These are phyloP conservation scores for Elmis aenea DNA, from an alignment of 2,888 invertebrate species.

Conservation along the genomic window DNA sequence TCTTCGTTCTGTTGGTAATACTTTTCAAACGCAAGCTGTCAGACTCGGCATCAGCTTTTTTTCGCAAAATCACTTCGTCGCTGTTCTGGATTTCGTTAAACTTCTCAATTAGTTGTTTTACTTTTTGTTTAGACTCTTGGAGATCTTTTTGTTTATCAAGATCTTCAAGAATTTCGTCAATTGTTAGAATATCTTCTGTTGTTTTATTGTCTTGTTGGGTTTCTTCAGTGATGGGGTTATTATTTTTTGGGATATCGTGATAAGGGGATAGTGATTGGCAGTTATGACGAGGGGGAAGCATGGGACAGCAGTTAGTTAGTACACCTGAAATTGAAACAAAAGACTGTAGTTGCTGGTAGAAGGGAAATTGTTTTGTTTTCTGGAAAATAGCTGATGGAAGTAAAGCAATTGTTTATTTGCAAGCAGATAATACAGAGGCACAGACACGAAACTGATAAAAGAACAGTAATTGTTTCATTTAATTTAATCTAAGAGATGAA, in stretches of 20 bases:
- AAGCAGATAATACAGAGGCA: too few relatives aligned
- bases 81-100: slow-evolving; percentile 32
- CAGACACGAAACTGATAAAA: too few relatives aligned
- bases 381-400: too few relatives aligned
- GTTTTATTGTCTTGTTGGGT: slow-evolving; percentile 3
- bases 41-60: slow-evolving; percentile 10
- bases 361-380: too few relatives aligned
- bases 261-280: slow-evolving; percentile 29
- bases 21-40: slow-evolving; percentile 1
- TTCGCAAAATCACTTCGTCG: slow-evolving; percentile 25
- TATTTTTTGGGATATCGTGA: slow-evolving; percentile 36
- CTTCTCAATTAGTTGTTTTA: slow-evolving; percentile 37
- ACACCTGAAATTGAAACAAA: too few relatives aligned
- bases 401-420: too few relatives aligned
- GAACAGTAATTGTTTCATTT: too few relatives aligned
- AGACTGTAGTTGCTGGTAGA: too few relatives aligned
- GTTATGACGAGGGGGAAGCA: slow-evolving; percentile 19
- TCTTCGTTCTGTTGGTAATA: slow-evolving; percentile 1
- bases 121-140: slow-evolving; percentile 27
- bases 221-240: slow-evolving; percentile 19
- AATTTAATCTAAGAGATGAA: too few relatives aligned
- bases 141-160: slow-evolving; percentile 32
- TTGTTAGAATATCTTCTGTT: slow-evolving; percentile 27
- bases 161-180: slow-evolving; percentile 41
- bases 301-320: too few relatives aligned